Evolutionary conservation across 1,140 invertebrate species (phyloP).

Genomic region (Ceratina calcarata): DNA sequence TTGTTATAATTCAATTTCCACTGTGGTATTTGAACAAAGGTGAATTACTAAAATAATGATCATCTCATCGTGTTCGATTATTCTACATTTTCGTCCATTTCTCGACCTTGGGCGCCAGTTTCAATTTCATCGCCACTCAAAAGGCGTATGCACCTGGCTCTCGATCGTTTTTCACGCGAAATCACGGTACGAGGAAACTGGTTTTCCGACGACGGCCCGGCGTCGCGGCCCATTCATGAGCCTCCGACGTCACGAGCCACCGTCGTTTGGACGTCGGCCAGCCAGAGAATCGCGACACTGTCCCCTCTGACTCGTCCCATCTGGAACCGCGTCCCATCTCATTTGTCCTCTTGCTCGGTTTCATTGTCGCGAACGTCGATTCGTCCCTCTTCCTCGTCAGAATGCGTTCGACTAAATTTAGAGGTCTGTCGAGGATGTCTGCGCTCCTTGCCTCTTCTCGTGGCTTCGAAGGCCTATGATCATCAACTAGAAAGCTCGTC

Average conservation of each 20-base stretch:
- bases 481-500: neutral
- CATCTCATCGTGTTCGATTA: neutral
- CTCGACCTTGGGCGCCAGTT: neutral
- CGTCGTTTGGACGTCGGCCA: slow-evolving; percentile 58
- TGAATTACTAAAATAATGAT: neutral
- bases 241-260: neutral
- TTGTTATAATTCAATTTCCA: no score
- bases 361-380: slow-evolving; percentile 19
- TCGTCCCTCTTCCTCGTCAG: slow-evolving; percentile 39
- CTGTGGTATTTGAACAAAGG: no score
- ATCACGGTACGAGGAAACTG: slow-evolving; percentile 17
- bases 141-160: slow-evolving; percentile 36
- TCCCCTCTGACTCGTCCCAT: slow-evolving; percentile 54
- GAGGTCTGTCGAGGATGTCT: slow-evolving; percentile 37
- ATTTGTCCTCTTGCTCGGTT: slow-evolving; percentile 2
- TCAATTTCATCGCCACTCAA: neutral
- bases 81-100: neutral
- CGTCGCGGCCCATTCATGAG: slow-evolving; percentile 55
- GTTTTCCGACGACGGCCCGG: slow-evolving; percentile 16
- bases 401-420: slow-evolving; percentile 68
- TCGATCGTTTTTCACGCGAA: slow-evolving; percentile 20
- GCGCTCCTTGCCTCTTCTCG: neutral
- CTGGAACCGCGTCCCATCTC: slow-evolving; percentile 39
- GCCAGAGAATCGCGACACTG: slow-evolving; percentile 63
- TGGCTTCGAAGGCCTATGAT: neutral